phyloP scores from a whole-genome alignment of 2,113 vertebrate genomes.

The Petrocephalus zakoni region DNA sequence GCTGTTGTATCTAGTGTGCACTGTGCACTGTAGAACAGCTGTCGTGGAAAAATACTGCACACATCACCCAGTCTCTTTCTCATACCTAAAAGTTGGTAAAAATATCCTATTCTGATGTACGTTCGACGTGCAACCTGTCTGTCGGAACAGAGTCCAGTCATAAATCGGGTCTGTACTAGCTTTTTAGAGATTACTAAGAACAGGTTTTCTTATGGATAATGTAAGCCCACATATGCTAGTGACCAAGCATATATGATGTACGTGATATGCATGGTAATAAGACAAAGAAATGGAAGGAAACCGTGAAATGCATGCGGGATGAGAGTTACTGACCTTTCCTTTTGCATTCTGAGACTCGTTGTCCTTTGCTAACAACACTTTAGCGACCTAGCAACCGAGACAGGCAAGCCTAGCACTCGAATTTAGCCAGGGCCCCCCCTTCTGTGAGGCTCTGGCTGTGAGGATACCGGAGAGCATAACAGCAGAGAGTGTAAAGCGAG shows the following conservation, averaged over 20 bases:
- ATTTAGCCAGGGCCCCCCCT: neutral
- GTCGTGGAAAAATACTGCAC: neutral
- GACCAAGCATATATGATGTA: neutral
- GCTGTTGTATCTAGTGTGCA: neutral
- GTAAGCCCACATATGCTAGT: neutral
- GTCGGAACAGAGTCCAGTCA: neutral
- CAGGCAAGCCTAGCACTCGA: neutral
- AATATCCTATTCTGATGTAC: neutral
- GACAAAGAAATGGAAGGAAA: neutral
- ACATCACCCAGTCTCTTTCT: neutral
- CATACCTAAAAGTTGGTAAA: neutral
- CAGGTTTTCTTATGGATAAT: neutral
- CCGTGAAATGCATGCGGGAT: neutral
- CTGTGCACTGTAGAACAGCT: neutral
- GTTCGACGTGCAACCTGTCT: neutral
- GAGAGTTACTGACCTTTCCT: conserved; percentile 39
- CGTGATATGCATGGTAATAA: neutral
- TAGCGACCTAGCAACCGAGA: conserved; percentile 19
- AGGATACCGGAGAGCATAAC: neutral
- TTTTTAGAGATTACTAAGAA: neutral
- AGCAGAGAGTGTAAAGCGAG: neutral
- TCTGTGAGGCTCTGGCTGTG: neutral
- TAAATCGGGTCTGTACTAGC: neutral
- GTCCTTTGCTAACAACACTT: conserved; percentile 11
- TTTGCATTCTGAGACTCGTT: neutral